A percentile compares a stretch with the other conserved stretches of the same genome.
phyloP scores from a whole-genome alignment of 2,113 vertebrate genomes.

The Mystacornis crossleyi region DNA sequence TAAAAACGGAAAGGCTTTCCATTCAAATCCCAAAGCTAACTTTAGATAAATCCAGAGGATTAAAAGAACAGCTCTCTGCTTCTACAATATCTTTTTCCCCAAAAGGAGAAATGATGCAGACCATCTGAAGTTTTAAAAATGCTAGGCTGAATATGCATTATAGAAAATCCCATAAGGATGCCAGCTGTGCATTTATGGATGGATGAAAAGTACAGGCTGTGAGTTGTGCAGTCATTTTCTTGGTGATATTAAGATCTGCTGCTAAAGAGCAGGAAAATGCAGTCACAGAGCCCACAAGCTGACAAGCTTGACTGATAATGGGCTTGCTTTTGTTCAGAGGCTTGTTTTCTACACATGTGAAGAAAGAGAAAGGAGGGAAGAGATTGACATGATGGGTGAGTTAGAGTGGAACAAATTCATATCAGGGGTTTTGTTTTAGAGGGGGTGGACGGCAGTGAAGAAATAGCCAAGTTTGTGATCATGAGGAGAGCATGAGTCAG shows the following conservation, averaged over 20 bases:
- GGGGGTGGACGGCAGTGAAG: not conserved
- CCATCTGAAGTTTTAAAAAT: constrained; percentile 11
- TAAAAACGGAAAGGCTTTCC: not conserved
- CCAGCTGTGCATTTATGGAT: constrained; percentile 23
- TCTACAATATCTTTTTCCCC: not conserved
- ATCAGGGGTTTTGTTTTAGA: not conserved
- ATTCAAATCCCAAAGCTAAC: not conserved
- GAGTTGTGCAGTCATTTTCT: constrained; percentile 25
- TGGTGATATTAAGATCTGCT: constrained; percentile 5
- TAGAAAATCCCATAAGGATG: constrained; percentile 13
- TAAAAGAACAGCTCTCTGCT: not conserved
- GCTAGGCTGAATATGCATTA: not conserved
- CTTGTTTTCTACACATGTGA: not conserved
- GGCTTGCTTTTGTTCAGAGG: not conserved
- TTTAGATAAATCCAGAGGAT: not conserved
- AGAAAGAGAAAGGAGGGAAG: not conserved
- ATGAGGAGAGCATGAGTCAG: not conserved
- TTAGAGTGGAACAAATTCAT: not conserved
- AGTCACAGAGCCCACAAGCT: constrained; percentile 19
- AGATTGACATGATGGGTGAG: not conserved
- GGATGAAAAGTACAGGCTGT: constrained; percentile 18
- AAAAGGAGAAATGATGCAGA: not conserved
- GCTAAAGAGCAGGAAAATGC: constrained; percentile 11
- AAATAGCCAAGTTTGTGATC: not conserved
- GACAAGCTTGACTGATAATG: constrained; percentile 10